Evolutionary conservation across 2,113 vertebrate species (phyloP), one percentile per base, ranked within the genome.

Genomic region (Periophthalmus modestus): DNA sequence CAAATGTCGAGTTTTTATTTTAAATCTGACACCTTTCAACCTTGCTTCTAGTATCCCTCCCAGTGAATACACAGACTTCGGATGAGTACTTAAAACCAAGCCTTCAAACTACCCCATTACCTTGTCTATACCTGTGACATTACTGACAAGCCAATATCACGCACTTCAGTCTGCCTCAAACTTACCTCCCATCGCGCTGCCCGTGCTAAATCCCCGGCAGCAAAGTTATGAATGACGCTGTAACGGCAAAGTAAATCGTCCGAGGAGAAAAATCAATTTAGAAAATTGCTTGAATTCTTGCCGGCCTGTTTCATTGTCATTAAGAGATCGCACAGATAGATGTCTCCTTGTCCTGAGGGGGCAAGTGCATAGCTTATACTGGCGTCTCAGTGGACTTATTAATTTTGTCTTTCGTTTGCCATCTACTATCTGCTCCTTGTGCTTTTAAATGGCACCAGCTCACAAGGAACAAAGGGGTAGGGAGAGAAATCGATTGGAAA

Each of bases 251-350:
- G 85, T 74, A 88, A 93, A 91, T 93, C 63, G 80, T 91, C 89
- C 74, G 75, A 82, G 87, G 87, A 89, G 74, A 83, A 90, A 93
- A 91, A 93, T 93, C 89, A 82, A 92, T 93, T 92, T 88, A 79
- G 87, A 90, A 92, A 92, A 93, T 93, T 90, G 87, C 88, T 90
- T 76, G 79, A 92, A 91, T 91, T 93, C 88, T 88, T 88, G 81
- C 81, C 79, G 89, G 77, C 80, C 80, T 77, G 81, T 88, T 91
- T 87, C 82, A 85, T 84, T 84, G 91, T 87, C 89, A 88, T 89
- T 92, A 92, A 85, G 82, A 87, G 85, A 88, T 90, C 81, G 74
- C 75, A 81, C 72, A 74, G 81, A 82, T 78, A 21, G 77, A 86
- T 78, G 80, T 79, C 75, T 87, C 73, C 79, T 81, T 73, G 75